Conservation (phyloP, 2,888 invertebrate species). For the Phyto melanocephala region DNA sequence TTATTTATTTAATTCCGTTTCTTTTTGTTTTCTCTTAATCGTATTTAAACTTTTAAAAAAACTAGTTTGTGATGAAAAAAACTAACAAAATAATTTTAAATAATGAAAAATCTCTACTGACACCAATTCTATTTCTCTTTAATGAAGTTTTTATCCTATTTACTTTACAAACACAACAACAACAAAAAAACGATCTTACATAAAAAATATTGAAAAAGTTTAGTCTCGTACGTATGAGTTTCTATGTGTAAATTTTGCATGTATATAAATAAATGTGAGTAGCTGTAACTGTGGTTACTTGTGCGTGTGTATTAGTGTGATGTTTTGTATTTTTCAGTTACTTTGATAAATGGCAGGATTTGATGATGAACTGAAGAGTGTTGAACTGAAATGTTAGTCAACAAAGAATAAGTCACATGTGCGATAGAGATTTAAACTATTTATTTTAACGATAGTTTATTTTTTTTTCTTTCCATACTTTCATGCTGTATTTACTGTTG, state of each 20-base stretch:
- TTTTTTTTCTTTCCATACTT: neutral
- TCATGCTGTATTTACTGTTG: neutral
- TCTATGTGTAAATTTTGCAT: constrained; percentile 5
- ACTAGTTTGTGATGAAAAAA: neutral
- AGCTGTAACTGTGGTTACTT: neutral
- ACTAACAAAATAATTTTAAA: neutral
- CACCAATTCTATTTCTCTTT: constrained; percentile 39
- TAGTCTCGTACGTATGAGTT: neutral
- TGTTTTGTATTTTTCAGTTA: constrained; percentile 46
- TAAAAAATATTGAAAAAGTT: constrained; percentile 1
- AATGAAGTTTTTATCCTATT: constrained; percentile 42
- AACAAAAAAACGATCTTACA: too few species aligned
- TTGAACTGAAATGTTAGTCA: constrained; percentile 62
- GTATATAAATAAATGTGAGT: neutral
- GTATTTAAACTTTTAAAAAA: constrained; percentile 26
- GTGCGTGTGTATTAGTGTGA: neutral
- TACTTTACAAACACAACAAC: neutral
- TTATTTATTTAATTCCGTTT: neutral
- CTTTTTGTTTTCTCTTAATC: constrained; percentile 1
- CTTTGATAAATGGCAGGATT: constrained; percentile 66
- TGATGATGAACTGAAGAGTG: constrained; percentile 63
- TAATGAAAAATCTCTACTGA: constrained; percentile 48
- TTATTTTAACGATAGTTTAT: constrained; percentile 63
- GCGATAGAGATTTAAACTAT: constrained; percentile 65
- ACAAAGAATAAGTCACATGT: constrained; percentile 62